Conservation (phyloP, 2,797 vertebrate species). For the Morelia viridis region DNA sequence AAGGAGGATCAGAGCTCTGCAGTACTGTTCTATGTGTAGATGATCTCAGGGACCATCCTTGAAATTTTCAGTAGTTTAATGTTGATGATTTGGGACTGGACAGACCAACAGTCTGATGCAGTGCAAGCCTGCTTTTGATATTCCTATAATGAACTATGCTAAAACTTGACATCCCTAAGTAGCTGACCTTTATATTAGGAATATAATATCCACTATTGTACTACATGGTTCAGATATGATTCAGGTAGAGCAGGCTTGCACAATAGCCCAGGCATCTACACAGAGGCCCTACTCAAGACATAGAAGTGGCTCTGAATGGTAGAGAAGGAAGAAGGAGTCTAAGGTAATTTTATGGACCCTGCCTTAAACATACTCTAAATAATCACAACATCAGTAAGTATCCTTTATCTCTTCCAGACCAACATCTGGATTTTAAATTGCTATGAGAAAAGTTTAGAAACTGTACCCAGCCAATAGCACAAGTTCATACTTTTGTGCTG, state of each 20-base stretch:
- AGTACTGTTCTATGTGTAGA: neutral
- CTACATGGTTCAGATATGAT: neutral
- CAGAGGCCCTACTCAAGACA: neutral
- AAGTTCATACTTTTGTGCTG: slow-evolving; percentile 36
- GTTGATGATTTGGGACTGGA: neutral
- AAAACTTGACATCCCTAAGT: neutral
- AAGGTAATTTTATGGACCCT: neutral
- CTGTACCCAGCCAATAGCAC: neutral
- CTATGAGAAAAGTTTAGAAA: slow-evolving; percentile 30
- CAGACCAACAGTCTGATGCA: neutral
- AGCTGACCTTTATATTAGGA: neutral
- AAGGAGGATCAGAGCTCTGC: neutral
- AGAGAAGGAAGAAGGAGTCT: neutral
- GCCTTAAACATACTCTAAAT: neutral
- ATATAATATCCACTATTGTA: neutral
- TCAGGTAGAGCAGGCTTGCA: neutral
- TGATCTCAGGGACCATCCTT: neutral
- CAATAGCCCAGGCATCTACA: neutral
- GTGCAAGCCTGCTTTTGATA: neutral
- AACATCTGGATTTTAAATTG: slow-evolving; percentile 4
- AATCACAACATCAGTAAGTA: neutral
- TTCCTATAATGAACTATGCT: neutral
- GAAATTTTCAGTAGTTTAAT: neutral
- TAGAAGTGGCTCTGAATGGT: neutral
- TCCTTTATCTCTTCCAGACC: neutral